phyloP scores from a whole-genome alignment of 1,140 invertebrate species.

The Musca domestica region DNA sequence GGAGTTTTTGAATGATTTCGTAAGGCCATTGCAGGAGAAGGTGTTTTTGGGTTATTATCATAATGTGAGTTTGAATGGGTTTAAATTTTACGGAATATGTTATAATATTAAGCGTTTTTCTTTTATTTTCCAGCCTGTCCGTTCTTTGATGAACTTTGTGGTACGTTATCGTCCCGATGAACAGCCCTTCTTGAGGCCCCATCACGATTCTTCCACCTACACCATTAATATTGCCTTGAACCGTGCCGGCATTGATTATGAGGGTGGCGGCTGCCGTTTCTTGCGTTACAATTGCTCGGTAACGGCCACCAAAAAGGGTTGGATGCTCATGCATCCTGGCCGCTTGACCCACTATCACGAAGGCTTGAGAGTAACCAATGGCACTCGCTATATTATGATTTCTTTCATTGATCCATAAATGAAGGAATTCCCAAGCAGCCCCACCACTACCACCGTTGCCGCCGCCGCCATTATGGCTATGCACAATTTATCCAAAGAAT shows the following conservation, averaged over 20 bases:
- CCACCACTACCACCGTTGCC: too few relatives aligned
- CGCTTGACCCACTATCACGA: constrained; percentile 96
- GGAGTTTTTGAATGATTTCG: constrained; percentile 83
- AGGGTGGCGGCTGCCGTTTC: constrained; percentile 95
- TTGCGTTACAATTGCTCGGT: constrained; percentile 96
- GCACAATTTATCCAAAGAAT: constrained; percentile 12
- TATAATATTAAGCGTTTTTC: too few relatives aligned
- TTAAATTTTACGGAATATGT: too few relatives aligned
- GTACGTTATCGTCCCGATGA: constrained; percentile 95
- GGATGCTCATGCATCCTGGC: constrained; percentile 97
- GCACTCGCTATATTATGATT: constrained; percentile 98
- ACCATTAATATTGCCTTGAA: constrained; percentile 98
- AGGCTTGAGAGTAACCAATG: constrained; percentile 82
- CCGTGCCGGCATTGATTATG: constrained; percentile 65
- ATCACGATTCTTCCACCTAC: constrained; percentile 98
- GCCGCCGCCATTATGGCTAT: background rate
- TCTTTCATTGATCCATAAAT: constrained; percentile 97
- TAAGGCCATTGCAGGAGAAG: constrained; percentile 87
- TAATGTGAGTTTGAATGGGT: constrained; percentile 72
- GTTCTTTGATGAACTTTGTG: constrained; percentile 96
- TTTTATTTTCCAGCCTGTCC: constrained; percentile 72
- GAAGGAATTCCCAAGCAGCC: too few relatives aligned
- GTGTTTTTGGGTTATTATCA: constrained; percentile 86
- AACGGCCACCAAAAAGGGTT: constrained; percentile 80
- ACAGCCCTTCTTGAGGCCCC: constrained; percentile 88